These are phyloP conservation scores for Netelia inedita DNA, from an alignment of 2,888 invertebrate species.

Conservation along the genomic window DNA sequence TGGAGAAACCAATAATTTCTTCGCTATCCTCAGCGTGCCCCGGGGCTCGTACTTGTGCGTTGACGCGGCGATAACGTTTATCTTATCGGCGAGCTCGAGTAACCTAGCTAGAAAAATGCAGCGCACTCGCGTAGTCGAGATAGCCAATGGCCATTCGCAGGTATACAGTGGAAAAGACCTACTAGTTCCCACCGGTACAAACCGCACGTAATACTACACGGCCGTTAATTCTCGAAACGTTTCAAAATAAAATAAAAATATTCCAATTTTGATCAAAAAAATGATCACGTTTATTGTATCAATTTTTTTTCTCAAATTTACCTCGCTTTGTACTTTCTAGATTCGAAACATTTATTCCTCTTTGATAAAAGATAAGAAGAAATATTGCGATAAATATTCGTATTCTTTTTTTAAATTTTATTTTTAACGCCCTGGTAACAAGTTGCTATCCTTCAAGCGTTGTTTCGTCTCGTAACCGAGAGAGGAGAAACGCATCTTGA, in stretches of 20 bases:
- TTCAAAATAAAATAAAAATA: neutral
- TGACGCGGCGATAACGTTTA: slow-evolving; percentile 72
- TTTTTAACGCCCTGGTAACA: neutral
- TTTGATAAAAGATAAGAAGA: no score
- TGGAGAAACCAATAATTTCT: slow-evolving; percentile 53
- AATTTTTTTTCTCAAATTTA: no score
- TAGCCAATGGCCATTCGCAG: slow-evolving; percentile 53
- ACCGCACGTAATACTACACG: neutral
- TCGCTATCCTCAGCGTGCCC: slow-evolving; percentile 27
- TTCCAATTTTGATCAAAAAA: neutral
- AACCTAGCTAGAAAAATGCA: neutral
- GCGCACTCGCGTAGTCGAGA: slow-evolving; percentile 40
- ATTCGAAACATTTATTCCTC: no score
- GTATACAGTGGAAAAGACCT: slow-evolving; percentile 16
- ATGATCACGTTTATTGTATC: no score
- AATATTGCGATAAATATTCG: no score
- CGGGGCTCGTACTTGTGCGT: slow-evolving; percentile 46
- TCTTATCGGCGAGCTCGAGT: slow-evolving; percentile 72
- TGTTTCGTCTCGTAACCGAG: slow-evolving; percentile 8
- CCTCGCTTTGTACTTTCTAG: no score
- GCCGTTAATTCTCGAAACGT: no score
- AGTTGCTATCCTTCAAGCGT: neutral
- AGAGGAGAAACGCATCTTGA: slow-evolving; percentile 38
- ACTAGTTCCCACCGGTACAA: slow-evolving; percentile 17
- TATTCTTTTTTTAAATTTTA: neutral